Evolutionary conservation across 1,140 invertebrate genomes (phyloP).

Genomic region (Argopecten irradians): DNA sequence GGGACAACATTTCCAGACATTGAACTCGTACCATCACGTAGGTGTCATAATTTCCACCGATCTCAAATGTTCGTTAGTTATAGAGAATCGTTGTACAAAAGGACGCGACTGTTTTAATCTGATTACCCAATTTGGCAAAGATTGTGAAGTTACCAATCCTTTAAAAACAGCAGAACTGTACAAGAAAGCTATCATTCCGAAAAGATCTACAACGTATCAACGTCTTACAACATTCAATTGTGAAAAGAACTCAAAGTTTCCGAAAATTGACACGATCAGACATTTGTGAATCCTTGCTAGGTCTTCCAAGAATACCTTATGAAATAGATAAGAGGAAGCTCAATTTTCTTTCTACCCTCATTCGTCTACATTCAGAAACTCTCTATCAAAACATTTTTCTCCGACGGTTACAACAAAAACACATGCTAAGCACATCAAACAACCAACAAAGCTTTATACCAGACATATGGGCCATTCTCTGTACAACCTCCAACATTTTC

Average conservation of each 20-base stretch:
- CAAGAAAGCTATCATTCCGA: background rate
- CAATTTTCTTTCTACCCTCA: background rate
- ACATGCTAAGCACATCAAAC: background rate
- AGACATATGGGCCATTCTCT: background rate
- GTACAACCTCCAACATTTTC: background rate
- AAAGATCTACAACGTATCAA: too few relatives aligned
- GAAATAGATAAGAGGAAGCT: background rate
- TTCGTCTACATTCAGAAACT: background rate
- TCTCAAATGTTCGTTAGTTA: background rate
- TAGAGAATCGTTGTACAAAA: background rate
- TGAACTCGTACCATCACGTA: background rate
- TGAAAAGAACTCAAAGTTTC: too few relatives aligned
- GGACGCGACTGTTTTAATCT: background rate
- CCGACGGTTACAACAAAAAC: background rate
- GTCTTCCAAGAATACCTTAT: background rate
- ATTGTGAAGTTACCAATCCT: background rate
- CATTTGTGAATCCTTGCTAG: background rate
- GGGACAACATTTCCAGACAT: background rate
- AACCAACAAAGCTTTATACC: background rate
- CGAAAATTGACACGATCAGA: too few relatives aligned
- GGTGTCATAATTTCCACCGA: background rate
- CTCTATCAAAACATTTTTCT: background rate
- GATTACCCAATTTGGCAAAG: background rate
- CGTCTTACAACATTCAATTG: too few relatives aligned
- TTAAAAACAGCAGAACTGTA: background rate